Percentiles rank a stretch among this genome's conserved stretches.
These are phyloP conservation scores for Eupleurogrammus muticus DNA, from an alignment of 2,797 vertebrate genomes.

Conservation along the genomic window DNA sequence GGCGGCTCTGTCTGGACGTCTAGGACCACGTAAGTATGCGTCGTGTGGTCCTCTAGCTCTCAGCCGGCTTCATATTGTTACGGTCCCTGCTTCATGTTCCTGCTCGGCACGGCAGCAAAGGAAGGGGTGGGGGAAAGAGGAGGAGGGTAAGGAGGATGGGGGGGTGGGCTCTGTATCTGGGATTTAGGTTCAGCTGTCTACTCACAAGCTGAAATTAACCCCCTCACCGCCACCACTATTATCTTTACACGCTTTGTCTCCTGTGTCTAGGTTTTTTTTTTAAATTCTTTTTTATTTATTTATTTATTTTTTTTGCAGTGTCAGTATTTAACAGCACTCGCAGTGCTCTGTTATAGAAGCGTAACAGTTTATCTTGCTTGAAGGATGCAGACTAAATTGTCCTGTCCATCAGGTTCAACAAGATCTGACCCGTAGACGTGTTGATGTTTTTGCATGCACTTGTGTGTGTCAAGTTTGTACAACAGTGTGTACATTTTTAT, in stretches of 20 bases:
- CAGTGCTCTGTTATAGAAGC: slow-evolving; percentile 31
- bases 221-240: slow-evolving; percentile 44
- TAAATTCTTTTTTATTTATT: slow-evolving; percentile 16
- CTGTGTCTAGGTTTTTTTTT: slow-evolving; percentile 26
- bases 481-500: slow-evolving; percentile 20
- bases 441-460: slow-evolving; percentile 56
- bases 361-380: slow-evolving; percentile 52
- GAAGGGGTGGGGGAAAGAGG: slow-evolving; percentile 56
- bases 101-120: slow-evolving; percentile 64
- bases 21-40: slow-evolving; percentile 80
- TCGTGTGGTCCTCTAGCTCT: slow-evolving; percentile 38
- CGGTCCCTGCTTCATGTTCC: slow-evolving; percentile 67
- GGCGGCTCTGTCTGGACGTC: slow-evolving; percentile 69
- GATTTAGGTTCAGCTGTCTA: slow-evolving; percentile 87
- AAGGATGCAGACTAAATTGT: slow-evolving; percentile 61
- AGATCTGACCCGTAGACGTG: slow-evolving; percentile 62
- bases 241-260: slow-evolving; percentile 54
- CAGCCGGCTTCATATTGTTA: slow-evolving; percentile 73
- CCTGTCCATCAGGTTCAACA: slow-evolving; percentile 69
- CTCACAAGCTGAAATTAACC: slow-evolving; percentile 71
- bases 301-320: slow-evolving; percentile 66
- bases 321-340: slow-evolving; percentile 65
- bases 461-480: slow-evolving; percentile 39
- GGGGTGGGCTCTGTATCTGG: slow-evolving; percentile 71
- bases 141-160: slow-evolving; percentile 50